These are phyloP conservation scores for Actinostola sp. DNA, from an alignment of 92 coral and sea anemone genomes.

Conservation along the genomic window DNA sequence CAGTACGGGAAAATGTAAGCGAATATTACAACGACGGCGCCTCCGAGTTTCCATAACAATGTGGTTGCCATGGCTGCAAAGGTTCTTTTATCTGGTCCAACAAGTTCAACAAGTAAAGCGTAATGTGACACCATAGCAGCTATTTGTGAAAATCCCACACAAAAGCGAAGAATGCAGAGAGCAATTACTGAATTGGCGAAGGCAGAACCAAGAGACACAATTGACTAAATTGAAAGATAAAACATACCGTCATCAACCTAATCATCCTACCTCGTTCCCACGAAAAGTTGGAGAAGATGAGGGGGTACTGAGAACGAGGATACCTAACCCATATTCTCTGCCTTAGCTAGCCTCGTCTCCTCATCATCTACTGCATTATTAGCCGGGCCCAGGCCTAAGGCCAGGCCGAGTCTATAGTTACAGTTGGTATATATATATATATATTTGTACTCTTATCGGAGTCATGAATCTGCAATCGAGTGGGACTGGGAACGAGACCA, in stretches of 20 bases:
- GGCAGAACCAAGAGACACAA: constrained; percentile 14
- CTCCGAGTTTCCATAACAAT: background rate
- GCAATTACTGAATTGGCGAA: constrained; percentile 1
- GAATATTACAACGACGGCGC: background rate
- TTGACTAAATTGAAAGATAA: background rate
- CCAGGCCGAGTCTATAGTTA: too few species aligned
- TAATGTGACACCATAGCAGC: constrained; percentile 6
- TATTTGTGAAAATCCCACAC: background rate
- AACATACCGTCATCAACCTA: background rate
- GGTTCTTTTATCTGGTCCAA: constrained; percentile 15
- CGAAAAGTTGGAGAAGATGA: too few species aligned
- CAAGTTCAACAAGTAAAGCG: constrained; percentile 3
- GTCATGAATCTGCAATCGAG: too few species aligned
- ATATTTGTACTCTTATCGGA: too few species aligned
- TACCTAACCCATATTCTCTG: too few species aligned
- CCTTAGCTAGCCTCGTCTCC: too few species aligned
- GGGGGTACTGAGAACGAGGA: too few species aligned
- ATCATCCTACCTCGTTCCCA: background rate
- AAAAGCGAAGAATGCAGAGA: background rate
- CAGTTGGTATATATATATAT: too few species aligned
- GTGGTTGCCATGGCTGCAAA: background rate
- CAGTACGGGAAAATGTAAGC: constrained; percentile 10
- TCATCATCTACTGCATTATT: too few species aligned
- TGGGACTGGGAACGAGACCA: too few species aligned
- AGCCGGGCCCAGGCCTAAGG: too few species aligned